Conservation (phyloP, 2,888 invertebrate genomes). For the Acleris sparsana region DNA sequence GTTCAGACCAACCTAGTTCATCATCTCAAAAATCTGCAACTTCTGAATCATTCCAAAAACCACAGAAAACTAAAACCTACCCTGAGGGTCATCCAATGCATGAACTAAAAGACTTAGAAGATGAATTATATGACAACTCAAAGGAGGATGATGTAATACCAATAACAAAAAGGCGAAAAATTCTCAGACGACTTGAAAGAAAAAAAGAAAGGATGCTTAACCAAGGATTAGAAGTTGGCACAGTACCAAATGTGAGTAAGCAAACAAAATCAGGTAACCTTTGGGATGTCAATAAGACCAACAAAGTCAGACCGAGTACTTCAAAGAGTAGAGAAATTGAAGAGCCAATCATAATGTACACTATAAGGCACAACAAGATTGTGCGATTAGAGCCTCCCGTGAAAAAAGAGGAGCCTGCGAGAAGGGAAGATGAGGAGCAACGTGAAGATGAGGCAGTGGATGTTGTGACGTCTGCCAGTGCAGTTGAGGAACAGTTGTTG, state of each 20-base stretch:
- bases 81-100: constrained; percentile 81
- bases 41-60: constrained; percentile 48
- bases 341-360: constrained; percentile 70
- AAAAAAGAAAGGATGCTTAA: constrained; percentile 62
- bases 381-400: constrained; percentile 64
- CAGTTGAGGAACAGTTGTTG: constrained; percentile 64
- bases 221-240: constrained; percentile 50
- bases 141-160: constrained; percentile 63
- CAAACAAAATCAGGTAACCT: constrained; percentile 56
- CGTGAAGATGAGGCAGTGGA: constrained; percentile 57
- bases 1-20: constrained; percentile 50
- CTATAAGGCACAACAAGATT: constrained; percentile 78
- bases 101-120: constrained; percentile 75
- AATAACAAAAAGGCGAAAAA: constrained; percentile 72
- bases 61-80: constrained; percentile 56
- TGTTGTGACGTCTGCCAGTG: constrained; percentile 65
- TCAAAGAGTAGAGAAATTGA: constrained; percentile 47
- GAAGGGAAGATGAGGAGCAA: constrained; percentile 38
- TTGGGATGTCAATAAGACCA: constrained; percentile 73
- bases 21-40: constrained; percentile 48
- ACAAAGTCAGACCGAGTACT: constrained; percentile 39
- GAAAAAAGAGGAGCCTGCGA: constrained; percentile 42
- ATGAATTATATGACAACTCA: constrained; percentile 75
- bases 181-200: constrained; percentile 72
- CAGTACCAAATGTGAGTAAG: constrained; percentile 43